A percentile compares a stretch with the other conserved stretches of the same genome.
Conservation (phyloP, 2,888 invertebrate species). For the Drosophila vallismaia region DNA sequence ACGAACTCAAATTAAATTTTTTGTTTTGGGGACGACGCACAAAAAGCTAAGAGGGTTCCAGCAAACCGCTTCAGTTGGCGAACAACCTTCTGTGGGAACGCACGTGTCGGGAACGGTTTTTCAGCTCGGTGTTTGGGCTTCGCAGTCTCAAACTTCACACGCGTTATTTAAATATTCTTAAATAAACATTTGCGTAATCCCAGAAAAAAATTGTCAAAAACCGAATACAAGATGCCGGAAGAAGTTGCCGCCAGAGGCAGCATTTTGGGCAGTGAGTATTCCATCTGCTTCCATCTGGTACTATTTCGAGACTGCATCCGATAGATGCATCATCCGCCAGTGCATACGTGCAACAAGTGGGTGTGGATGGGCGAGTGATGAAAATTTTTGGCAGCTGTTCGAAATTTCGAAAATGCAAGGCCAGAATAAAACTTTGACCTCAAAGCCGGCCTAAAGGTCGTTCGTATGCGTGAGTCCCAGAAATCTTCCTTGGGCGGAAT, state of each 20-base stretch:
- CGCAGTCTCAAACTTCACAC: neutral
- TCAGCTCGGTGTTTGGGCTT: slow-evolving; percentile 3
- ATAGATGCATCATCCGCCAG: slow-evolving; percentile 50
- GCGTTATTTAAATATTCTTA: neutral
- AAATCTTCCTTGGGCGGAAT: slow-evolving; percentile 14
- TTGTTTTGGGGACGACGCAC: slow-evolving; percentile 22
- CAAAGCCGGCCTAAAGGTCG: slow-evolving; percentile 59
- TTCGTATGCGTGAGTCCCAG: slow-evolving; percentile 37
- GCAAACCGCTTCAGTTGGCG: slow-evolving; percentile 66
- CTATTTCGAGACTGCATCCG: slow-evolving; percentile 51
- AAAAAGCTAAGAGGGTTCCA: slow-evolving; percentile 53
- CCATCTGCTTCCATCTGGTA: slow-evolving; percentile 12
- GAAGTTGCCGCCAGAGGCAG: slow-evolving; percentile 86
- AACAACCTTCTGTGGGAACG: slow-evolving; percentile 66
- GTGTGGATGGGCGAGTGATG: slow-evolving; percentile 32
- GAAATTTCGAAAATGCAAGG: slow-evolving; percentile 21
- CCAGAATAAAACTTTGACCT: slow-evolving; percentile 58
- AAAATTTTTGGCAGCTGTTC: slow-evolving; percentile 18
- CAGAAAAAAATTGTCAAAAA: neutral
- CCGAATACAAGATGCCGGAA: slow-evolving; percentile 81
- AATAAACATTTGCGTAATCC: neutral
- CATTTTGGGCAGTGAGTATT: slow-evolving; percentile 86
- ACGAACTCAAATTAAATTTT: slow-evolving; percentile 20
- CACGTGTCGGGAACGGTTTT: slow-evolving; percentile 48
- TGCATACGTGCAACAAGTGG: slow-evolving; percentile 70